Conservation (phyloP, 2,113 vertebrate genomes). For the Nanorana parkeri region DNA sequence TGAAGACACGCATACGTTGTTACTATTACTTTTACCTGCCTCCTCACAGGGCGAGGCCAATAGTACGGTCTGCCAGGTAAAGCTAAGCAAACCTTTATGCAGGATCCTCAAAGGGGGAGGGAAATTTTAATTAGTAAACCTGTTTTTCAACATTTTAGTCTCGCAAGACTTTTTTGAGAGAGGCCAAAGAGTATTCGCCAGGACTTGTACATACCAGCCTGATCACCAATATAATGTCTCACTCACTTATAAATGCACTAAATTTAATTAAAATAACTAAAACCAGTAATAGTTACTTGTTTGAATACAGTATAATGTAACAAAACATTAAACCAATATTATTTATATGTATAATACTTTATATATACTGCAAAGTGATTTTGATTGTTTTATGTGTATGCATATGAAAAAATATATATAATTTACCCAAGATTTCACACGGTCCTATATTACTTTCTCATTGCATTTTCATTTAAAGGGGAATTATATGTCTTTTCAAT, state of each 20-base stretch:
- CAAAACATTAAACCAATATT: too few relatives aligned
- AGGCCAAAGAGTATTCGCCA: constrained; percentile 11
- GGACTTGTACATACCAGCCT: constrained; percentile 20
- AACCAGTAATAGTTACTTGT: too few relatives aligned
- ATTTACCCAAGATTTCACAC: too few relatives aligned
- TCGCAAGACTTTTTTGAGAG: not conserved
- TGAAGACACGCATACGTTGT: not conserved
- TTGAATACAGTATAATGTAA: too few relatives aligned
- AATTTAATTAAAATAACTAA: too few relatives aligned
- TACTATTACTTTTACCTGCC: not conserved
- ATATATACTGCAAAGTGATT: too few relatives aligned
- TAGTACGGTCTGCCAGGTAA: not conserved
- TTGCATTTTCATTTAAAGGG: too few relatives aligned
- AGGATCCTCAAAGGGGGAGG: constrained; percentile 13
- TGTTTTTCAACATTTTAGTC: constrained; percentile 50
- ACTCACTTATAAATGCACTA: not conserved
- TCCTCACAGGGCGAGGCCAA: not conserved
- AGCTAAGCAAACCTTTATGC: not conserved
- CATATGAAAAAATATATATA: too few relatives aligned
- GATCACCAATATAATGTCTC: not conserved
- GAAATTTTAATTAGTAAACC: constrained; percentile 46
- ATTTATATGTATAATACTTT: too few relatives aligned
- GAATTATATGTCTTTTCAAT: too few relatives aligned
- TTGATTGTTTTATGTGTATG: too few relatives aligned
- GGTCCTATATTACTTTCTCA: too few relatives aligned